phyloP scores from a whole-genome alignment of 2,797 vertebrate genomes.

The Microchirus variegatus region DNA sequence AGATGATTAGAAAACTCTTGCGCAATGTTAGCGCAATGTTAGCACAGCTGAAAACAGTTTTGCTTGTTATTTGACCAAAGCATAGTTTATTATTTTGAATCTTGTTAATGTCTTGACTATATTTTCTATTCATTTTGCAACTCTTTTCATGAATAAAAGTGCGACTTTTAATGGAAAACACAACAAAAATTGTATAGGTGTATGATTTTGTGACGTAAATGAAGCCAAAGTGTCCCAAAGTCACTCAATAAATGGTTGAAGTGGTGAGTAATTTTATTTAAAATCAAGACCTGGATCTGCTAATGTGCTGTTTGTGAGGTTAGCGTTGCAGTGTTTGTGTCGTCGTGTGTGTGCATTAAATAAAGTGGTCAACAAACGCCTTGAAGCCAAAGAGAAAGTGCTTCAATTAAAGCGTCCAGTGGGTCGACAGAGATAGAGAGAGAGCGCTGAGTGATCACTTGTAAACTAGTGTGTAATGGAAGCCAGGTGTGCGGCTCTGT shows the following conservation, averaged over 20 bases:
- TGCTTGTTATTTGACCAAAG: too few relatives aligned
- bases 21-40: too few relatives aligned
- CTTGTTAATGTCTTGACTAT: too few relatives aligned
- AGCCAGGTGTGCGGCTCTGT: slow-evolving; percentile 59
- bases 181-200: too few relatives aligned
- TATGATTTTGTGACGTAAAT: slow-evolving; percentile 26
- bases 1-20: too few relatives aligned
- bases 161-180: too few relatives aligned
- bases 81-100: too few relatives aligned
- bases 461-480: slow-evolving; percentile 60
- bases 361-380: slow-evolving; percentile 59
- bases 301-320: not conserved
- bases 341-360: slow-evolving; percentile 13
- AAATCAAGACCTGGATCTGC: slow-evolving; percentile 29
- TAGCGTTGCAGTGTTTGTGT: slow-evolving; percentile 3
- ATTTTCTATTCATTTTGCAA: too few relatives aligned
- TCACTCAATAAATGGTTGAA: slow-evolving; percentile 57
- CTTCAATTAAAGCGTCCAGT: slow-evolving; percentile 62
- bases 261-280: slow-evolving; percentile 54
- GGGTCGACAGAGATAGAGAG: slow-evolving; percentile 14
- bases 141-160: too few relatives aligned
- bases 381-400: slow-evolving; percentile 60
- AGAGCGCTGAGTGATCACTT: slow-evolving; percentile 19
- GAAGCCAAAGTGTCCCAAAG: slow-evolving; percentile 46
- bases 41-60: too few relatives aligned